phyloP scores from a whole-genome alignment of 2,797 vertebrate genomes.

The Semaprochilodus insignis region DNA sequence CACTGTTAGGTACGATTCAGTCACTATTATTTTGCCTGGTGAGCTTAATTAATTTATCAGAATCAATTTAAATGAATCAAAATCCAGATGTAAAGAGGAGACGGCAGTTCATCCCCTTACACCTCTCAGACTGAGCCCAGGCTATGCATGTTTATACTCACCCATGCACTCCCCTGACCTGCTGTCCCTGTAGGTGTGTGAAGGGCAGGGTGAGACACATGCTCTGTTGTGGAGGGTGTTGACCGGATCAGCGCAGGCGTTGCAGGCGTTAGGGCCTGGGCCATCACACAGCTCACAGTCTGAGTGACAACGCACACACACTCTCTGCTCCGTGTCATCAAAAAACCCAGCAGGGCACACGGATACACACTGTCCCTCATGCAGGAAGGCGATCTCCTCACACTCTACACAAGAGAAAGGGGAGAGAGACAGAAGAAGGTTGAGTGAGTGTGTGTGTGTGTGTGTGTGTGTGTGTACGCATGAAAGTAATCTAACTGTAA shows the following conservation, averaged over 20 bases:
- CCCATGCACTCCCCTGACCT: slow-evolving; percentile 81
- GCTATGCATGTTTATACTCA: slow-evolving; percentile 60
- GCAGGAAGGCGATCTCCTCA: slow-evolving; percentile 79
- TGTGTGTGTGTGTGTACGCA: too few species aligned
- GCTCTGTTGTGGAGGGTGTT: slow-evolving; percentile 74
- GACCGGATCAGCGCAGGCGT: slow-evolving; percentile 68
- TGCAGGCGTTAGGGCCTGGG: slow-evolving; percentile 78
- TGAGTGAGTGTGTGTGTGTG: too few species aligned
- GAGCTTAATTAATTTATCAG: too few species aligned
- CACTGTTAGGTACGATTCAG: too few species aligned
- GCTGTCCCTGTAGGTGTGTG: slow-evolving; percentile 78
- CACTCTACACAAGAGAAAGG: slow-evolving; percentile 76
- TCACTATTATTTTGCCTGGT: too few species aligned
- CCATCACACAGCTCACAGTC: slow-evolving; percentile 84
- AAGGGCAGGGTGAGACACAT: slow-evolving; percentile 81
- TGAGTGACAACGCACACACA: slow-evolving; percentile 82
- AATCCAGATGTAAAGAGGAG: too few species aligned
- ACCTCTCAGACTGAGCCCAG: not conserved
- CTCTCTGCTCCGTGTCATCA: slow-evolving; percentile 63
- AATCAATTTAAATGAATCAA: too few species aligned
- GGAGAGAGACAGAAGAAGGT: slow-evolving; percentile 15
- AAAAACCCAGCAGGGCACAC: slow-evolving; percentile 85
- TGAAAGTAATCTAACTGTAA: too few species aligned
- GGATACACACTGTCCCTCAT: slow-evolving; percentile 76
- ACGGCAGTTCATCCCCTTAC: too few species aligned